These are phyloP conservation scores for Ovibos moschatus DNA, from an alignment of 2,113 vertebrate genomes.

Conservation along the genomic window DNA sequence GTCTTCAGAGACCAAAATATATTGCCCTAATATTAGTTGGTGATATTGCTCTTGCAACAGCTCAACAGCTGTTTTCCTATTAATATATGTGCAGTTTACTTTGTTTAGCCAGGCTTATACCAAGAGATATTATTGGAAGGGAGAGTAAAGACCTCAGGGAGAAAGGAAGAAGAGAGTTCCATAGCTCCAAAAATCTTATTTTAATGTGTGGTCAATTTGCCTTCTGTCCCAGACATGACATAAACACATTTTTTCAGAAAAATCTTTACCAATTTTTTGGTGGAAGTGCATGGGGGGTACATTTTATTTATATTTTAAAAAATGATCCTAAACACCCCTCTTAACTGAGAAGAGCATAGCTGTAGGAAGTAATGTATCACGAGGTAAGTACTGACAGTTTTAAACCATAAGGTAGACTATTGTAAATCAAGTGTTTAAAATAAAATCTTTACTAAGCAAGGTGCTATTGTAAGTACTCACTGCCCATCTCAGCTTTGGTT, in stretches of 20 bases:
- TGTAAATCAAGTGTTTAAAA: background rate
- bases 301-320: background rate
- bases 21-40: constrained; percentile 57
- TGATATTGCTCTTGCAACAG: constrained; percentile 60
- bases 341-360: background rate
- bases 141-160: constrained; percentile 37
- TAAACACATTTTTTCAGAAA: constrained; percentile 14
- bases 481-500: background rate
- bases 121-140: constrained; percentile 41
- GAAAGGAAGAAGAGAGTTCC: constrained; percentile 26
- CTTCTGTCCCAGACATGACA: constrained; percentile 31
- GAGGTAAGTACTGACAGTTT: background rate
- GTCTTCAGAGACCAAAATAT: constrained; percentile 64
- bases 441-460: background rate
- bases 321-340: background rate
- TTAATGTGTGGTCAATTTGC: constrained; percentile 45
- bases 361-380: background rate
- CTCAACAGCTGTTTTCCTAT: constrained; percentile 68
- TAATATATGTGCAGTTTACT: constrained; percentile 60
- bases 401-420: background rate
- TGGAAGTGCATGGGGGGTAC: background rate
- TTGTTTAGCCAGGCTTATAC: constrained; percentile 62
- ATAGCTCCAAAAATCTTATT: constrained; percentile 49
- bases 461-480: background rate
- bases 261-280: background rate